These are phyloP conservation scores for Siniperca knerii DNA, from an alignment of 2,113 vertebrate species.

Conservation along the genomic window DNA sequence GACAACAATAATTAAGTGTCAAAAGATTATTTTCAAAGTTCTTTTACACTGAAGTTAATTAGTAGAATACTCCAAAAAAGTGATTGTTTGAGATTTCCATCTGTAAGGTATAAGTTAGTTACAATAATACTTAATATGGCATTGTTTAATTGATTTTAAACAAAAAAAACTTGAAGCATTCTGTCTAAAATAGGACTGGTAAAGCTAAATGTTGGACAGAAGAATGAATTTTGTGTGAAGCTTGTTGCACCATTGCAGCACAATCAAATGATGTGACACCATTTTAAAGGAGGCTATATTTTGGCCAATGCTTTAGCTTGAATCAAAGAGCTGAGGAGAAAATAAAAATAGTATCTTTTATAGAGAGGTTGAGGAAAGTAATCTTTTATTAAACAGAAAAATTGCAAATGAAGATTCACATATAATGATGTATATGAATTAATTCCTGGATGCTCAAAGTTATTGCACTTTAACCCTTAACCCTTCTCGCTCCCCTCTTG, in stretches of 20 bases:
- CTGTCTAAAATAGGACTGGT: constrained; percentile 62
- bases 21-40: constrained; percentile 45
- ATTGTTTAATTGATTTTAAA: constrained; percentile 62
- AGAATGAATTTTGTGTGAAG: constrained; percentile 62
- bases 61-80: constrained; percentile 47
- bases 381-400: constrained; percentile 74
- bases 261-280: constrained; percentile 76
- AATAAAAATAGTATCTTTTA: constrained; percentile 75
- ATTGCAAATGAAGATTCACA: constrained; percentile 69
- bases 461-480: constrained; percentile 84
- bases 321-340: constrained; percentile 68
- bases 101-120: constrained; percentile 51
- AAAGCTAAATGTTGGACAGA: constrained; percentile 70
- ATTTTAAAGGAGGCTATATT: constrained; percentile 59
- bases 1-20: constrained; percentile 41
- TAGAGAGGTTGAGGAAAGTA: constrained; percentile 70
- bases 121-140: constrained; percentile 39
- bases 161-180: constrained; percentile 54
- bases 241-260: constrained; percentile 81
- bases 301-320: constrained; percentile 68
- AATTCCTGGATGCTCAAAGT: constrained; percentile 73
- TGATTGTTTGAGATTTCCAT: constrained; percentile 45
- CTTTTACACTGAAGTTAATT: constrained; percentile 55
- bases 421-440: constrained; percentile 71
- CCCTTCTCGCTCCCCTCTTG: constrained; percentile 72